Evolutionary conservation across 1,140 invertebrate species (phyloP).

Genomic region (Drosophila neocordata): DNA sequence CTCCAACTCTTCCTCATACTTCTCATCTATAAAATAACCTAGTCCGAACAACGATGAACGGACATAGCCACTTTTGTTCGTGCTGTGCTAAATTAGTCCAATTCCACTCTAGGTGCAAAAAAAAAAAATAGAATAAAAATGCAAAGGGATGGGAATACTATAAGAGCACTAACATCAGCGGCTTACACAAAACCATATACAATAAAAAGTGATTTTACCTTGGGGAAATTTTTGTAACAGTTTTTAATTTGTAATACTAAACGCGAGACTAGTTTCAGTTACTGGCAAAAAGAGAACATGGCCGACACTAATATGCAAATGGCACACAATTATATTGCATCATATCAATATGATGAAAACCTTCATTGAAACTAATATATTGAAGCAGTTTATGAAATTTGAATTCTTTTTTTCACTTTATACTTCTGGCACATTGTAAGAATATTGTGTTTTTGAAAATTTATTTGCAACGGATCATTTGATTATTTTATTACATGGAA

Average conservation of each 20-base stretch:
- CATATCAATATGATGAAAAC: too few relatives aligned
- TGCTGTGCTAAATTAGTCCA: constrained; percentile 76
- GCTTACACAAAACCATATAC: constrained; percentile 17
- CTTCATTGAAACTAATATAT: too few relatives aligned
- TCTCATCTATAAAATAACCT: constrained; percentile 20
- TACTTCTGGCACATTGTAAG: too few relatives aligned
- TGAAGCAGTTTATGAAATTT: too few relatives aligned
- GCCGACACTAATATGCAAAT: not conserved
- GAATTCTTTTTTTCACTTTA: too few relatives aligned
- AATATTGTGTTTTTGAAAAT: constrained; percentile 51
- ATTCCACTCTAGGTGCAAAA: constrained; percentile 52
- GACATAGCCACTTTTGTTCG: constrained; percentile 75
- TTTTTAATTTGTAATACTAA: constrained; percentile 77
- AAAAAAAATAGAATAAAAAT: constrained; percentile 35
- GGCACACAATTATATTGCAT: not conserved
- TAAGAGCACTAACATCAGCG: constrained; percentile 16
- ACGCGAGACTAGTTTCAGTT: constrained; percentile 57
- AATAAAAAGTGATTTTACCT: constrained; percentile 75
- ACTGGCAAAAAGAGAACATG: not conserved
- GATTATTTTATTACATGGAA: too few relatives aligned
- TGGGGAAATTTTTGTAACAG: constrained; percentile 78
- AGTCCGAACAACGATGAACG: constrained; percentile 11
- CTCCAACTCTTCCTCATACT: not conserved
- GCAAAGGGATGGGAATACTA: constrained; percentile 34
- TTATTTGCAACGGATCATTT: too few relatives aligned